These are phyloP conservation scores for Chloroceryle amazona DNA, from an alignment of 2,797 vertebrate genomes.

Conservation along the genomic window DNA sequence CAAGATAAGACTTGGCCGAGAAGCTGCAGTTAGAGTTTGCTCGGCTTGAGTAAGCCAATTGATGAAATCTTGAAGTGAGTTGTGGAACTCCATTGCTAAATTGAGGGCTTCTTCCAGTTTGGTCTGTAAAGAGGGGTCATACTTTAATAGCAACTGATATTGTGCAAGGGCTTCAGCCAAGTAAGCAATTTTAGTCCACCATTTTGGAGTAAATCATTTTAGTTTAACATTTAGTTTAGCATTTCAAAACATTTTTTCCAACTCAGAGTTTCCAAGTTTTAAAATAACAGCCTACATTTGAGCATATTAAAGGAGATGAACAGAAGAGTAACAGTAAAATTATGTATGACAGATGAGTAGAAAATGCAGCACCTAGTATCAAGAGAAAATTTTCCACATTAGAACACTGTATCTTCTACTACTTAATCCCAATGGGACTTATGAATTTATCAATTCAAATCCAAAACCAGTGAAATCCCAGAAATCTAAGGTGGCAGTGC, in stretches of 20 bases:
- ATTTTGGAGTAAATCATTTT: slow-evolving; percentile 3
- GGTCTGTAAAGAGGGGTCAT: slow-evolving; percentile 80
- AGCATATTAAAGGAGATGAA: neutral
- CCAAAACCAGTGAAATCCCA: neutral
- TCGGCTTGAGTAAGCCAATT: slow-evolving; percentile 98
- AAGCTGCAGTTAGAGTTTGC: slow-evolving; percentile 93
- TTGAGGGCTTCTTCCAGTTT: slow-evolving; percentile 95
- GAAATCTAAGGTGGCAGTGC: neutral
- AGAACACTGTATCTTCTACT: neutral
- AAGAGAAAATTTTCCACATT: neutral
- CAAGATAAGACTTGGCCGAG: slow-evolving; percentile 95
- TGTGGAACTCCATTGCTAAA: slow-evolving; percentile 95
- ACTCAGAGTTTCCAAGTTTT: neutral
- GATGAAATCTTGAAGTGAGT: slow-evolving; percentile 98
- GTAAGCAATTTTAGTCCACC: slow-evolving; percentile 9
- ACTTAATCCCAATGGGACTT: neutral
- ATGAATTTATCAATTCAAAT: neutral
- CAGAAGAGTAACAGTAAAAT: neutral
- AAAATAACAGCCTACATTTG: neutral
- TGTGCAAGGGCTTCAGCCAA: slow-evolving; percentile 10
- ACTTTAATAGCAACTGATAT: slow-evolving; percentile 38
- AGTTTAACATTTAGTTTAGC: slow-evolving; percentile 3
- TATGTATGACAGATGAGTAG: neutral
- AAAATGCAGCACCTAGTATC: neutral
- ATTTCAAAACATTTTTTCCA: neutral